Percentiles rank a stretch among this genome's conserved stretches.
phyloP scores from a whole-genome alignment of 2,888 invertebrate species.

The Bedellia somnulentella region DNA sequence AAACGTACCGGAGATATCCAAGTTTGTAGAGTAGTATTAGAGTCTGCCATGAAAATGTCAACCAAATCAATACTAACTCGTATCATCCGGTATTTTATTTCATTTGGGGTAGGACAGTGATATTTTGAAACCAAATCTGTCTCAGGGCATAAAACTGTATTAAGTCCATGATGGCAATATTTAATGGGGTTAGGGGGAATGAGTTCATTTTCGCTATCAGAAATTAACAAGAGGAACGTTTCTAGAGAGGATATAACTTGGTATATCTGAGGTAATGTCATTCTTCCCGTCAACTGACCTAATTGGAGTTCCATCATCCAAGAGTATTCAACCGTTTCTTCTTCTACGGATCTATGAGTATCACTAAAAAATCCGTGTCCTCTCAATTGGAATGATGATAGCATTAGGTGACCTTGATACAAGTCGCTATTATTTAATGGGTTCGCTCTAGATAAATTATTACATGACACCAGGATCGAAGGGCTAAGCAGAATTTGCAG shows the following conservation, averaged over 20 bases:
- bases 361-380: slow-evolving; percentile 98
- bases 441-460: slow-evolving; percentile 69
- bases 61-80: slow-evolving; percentile 86
- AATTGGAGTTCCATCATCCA: slow-evolving; percentile 96
- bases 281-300: slow-evolving; percentile 89
- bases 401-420: slow-evolving; percentile 81
- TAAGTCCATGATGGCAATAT: slow-evolving; percentile 78
- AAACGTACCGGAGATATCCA: slow-evolving; percentile 88
- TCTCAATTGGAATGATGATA: slow-evolving; percentile 84
- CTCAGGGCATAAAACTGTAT: slow-evolving; percentile 68
- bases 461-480: slow-evolving; percentile 78
- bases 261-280: slow-evolving; percentile 87
- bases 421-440: slow-evolving; percentile 47
- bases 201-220: slow-evolving; percentile 88
- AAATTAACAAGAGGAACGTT: slow-evolving; percentile 80
- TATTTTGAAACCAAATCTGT: slow-evolving; percentile 72
- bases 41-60: slow-evolving; percentile 89
- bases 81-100: slow-evolving; percentile 92
- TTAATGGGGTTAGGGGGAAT: slow-evolving; percentile 79
- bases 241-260: slow-evolving; percentile 87
- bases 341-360: slow-evolving; percentile 83
- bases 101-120: slow-evolving; percentile 76
- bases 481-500: slow-evolving; percentile 90
- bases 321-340: slow-evolving; percentile 95
- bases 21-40: slow-evolving; percentile 82